Base-by-base conservation (phyloP, 2,888 invertebrate species). In the Pachliopta kotzebuea region DNA sequence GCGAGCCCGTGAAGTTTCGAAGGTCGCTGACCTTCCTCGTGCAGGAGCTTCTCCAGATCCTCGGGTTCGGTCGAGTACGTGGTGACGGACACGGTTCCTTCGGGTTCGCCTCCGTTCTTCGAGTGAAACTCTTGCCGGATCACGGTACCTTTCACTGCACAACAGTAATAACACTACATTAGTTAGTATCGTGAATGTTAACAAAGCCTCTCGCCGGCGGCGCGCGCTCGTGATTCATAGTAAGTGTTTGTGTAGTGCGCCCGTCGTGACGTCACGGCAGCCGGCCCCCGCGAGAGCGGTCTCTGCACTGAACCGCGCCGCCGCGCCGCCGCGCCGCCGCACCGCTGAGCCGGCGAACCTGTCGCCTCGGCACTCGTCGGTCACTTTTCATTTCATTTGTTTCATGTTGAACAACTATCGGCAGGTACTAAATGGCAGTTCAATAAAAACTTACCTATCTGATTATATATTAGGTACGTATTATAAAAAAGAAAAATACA, bases 91-190 rank as follows among this genome's bases (percentile, higher is more conserved):
- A 96, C 93, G 65, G 94, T 93, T 56, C 95, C 95, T 58, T 93
- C 92, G 0, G 96, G 95, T 76, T 93, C 94, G 55, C 94, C 88
- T 49, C 95, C 95, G 85, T 95, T 94, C 77, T 94, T 93, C 24
- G 94, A 93, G 82, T 94, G 94, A 80, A 92, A 95, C 81, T 94
- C 93, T 83, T 94, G 94, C 56, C 92, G 93, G 72, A 95, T 92
- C 70, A 95, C 94, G 65, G 95, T 94, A 74, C 95, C 95, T 90
- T 95, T 95, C 83, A 96, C 95, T 95, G 83, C 53, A 42, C 29
- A 60, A 55, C n/a, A 53, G 18, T 0, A 4, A 37, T 9, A 20
- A 20, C 20, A 49, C 49, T 14, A 49, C 7, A 49, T 49, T n/a
- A 49, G 9, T 49, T 6, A 4, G 26, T 26, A 6, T 26, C 6